Base-by-base conservation (phyloP, 1,140 invertebrate genomes). In the Drosophila triauraria region DNA sequence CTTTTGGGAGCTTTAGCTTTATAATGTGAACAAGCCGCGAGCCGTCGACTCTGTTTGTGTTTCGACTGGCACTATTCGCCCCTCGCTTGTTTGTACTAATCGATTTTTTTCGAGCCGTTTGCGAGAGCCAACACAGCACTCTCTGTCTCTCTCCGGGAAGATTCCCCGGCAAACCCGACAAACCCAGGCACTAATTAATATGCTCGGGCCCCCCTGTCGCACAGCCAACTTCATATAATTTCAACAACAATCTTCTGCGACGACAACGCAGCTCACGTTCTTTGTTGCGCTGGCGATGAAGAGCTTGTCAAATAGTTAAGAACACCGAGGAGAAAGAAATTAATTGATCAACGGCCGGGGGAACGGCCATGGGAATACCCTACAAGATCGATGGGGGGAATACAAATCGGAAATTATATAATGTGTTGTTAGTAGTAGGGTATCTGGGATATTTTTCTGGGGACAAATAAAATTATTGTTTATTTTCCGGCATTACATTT, bases 301-400 rank as follows among this genome's bases (percentile, higher is more conserved):
- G 83, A 86, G 83, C 79, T 86, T 77, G 76, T 87, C 83, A 83
- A 82, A 79, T 82, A 76, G 58, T 76, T 72, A 32, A 46, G 40
- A 76, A 63, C 50, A 30, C 2, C 27, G 70, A 40, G 46, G 44
- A 64, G 58, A 74, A 60, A 42, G 61, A 80, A 60, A 59, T 74
- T 58, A 75, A 67, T 56, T 72, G 69, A 64, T 76, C 59, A 17
- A 15, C 32, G 32, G 9, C 35, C 23, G 40, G 69, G 32, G 23
- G 15, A 42, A 67, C 13, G 42, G 44, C 15, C 44, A 58, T 47
- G 44, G 53, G 67, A 71, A 72, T 72, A 72, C 69, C 69, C 67
- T 72, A 17, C 17, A 17, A 43, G 67, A 71, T 71, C 67, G 42
- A 32, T 15, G 2, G 25, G 17, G 17, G 63, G 27, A 50, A 70